Evolutionary conservation across 2,888 invertebrate genomes (phyloP).

Genomic region (Chorisops tibialis): DNA sequence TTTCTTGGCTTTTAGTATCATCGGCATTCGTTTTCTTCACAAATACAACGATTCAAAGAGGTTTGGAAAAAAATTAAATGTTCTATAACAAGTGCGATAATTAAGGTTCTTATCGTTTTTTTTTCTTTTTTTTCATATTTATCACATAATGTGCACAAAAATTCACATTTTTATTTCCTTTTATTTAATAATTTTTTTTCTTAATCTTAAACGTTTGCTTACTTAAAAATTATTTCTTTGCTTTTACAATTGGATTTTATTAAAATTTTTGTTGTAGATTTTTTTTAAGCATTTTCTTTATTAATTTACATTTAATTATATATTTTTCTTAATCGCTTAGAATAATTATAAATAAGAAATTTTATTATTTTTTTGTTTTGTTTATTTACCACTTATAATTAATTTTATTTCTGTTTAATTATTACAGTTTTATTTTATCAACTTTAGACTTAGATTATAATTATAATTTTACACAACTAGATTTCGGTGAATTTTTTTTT

Average conservation of each 20-base stretch:
- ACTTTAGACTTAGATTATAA: slow-evolving; percentile 26
- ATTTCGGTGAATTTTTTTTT: not conserved
- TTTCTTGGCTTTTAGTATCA: no score
- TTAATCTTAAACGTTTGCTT: slow-evolving; percentile 28
- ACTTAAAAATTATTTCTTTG: slow-evolving; percentile 30
- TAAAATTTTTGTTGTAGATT: slow-evolving; percentile 12
- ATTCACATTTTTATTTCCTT: slow-evolving; percentile 29
- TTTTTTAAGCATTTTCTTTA: slow-evolving; percentile 4
- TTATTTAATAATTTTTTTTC: slow-evolving; percentile 30
- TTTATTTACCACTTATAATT: slow-evolving; percentile 19
- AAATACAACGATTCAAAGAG: no score
- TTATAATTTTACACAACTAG: not conserved
- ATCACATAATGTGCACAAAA: slow-evolving; percentile 24
- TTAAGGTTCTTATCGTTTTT: no score
- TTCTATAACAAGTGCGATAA: no score
- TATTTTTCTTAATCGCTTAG: no score
- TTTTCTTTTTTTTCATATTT: not conserved
- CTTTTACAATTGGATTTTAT: slow-evolving; percentile 29
- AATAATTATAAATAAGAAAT: not conserved
- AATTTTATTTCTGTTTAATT: slow-evolving; percentile 30
- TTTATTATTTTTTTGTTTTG: not conserved
- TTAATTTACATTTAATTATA: not conserved
- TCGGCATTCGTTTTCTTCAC: no score
- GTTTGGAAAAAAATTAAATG: no score
- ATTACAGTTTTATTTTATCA: slow-evolving; percentile 28